Evolutionary conservation across 2,113 vertebrate genomes (phyloP), one percentile per base, ranked within the genome.

Genomic region (Gallinago media): DNA sequence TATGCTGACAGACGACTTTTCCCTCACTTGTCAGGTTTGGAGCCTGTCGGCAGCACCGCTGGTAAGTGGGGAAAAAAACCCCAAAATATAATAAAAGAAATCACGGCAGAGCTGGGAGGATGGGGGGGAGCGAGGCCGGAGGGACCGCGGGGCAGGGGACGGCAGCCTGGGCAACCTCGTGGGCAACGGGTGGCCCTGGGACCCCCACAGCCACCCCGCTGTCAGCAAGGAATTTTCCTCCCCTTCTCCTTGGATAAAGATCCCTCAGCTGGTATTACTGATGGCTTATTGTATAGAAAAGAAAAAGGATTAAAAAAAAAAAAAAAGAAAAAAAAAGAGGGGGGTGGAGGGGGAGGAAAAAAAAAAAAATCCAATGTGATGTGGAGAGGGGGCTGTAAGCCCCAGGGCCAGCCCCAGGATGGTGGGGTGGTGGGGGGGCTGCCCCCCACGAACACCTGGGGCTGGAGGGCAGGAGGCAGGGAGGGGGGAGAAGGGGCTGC

Each of bases 1-100:
- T 96, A 36, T 92, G 81, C 94, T 88, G 84, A 88, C 91, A 83
- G 93, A 95, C 23, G 84, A 95, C 96, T 98, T 97, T 94, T 88
- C 78, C 76, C 89, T 93, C 92, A 85, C 90, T 96, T 97, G 85
- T 95, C 95, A 91, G 94, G 88, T 97, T 96, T 90, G 50, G 84
- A 95, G 90, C 95, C 85, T 92, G 95, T 96, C 46, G 16, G 95
- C 92, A 87, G 95, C 31, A 20, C 68, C 74, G 88, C 91, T 94
- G 97, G 97, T 97, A 96, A 98, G 94, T 92, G 92, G 76, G 72
- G 47, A 14, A 9, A 7, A 9, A 9, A 15, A 11, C 10, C 38
- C 38, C 38, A 15, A n/a, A 25, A 52, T 46, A 62, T 63, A 58
- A 17, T 29, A 11, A 46, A 46, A 46, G 25, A 56, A 86, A 12